Percentiles rank a stretch among this genome's conserved stretches.
These are phyloP conservation scores for Peromyscus nudipes DNA, from an alignment of 2,797 vertebrate genomes.

Conservation along the genomic window DNA sequence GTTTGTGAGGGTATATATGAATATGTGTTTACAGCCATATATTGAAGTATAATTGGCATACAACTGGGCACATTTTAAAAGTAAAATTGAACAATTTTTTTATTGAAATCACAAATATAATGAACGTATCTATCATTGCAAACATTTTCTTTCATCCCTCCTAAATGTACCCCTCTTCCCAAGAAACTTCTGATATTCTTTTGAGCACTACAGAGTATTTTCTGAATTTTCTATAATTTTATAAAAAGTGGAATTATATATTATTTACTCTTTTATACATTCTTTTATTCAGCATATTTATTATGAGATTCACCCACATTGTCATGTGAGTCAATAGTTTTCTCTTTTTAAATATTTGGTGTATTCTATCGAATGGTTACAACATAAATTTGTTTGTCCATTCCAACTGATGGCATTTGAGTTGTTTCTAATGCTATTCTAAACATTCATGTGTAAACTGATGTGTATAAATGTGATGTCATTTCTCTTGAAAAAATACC, in stretches of 20 bases:
- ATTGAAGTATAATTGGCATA: conserved; percentile 23
- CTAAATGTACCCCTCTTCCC: neutral
- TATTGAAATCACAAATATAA: conserved; percentile 14
- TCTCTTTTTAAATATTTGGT: neutral
- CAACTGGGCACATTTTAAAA: neutral
- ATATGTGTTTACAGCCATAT: neutral
- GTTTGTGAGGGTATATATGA: neutral
- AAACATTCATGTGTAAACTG: neutral
- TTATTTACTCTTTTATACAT: neutral
- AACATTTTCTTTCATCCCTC: neutral
- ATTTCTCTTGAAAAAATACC: neutral
- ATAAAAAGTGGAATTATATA: neutral
- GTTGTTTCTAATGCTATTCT: neutral
- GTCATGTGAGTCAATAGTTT: neutral
- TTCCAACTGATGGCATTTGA: neutral
- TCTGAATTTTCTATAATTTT: conserved; percentile 54
- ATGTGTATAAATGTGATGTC: neutral
- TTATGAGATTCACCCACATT: neutral
- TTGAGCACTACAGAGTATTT: neutral
- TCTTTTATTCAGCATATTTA: neutral
- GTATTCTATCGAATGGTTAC: neutral
- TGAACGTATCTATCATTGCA: neutral
- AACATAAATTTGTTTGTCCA: neutral
- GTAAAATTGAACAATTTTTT: neutral
- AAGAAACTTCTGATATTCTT: conserved; percentile 32